Base-by-base conservation (phyloP, 2,888 invertebrate species). In the Pseudolycoriella hygida region DNA sequence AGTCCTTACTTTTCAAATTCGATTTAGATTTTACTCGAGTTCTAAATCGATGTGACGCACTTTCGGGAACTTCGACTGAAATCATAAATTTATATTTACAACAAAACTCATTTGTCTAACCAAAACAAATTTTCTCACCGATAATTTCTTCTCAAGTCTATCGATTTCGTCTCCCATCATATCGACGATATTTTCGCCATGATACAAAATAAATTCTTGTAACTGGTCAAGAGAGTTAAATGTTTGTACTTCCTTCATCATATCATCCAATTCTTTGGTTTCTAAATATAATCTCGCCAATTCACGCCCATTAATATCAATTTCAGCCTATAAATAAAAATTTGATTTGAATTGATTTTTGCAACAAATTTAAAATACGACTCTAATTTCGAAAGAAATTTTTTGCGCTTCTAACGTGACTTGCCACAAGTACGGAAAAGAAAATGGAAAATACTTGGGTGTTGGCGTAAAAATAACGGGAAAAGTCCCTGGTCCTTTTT, bases 171-270 rank as follows among this genome's bases (percentile, higher is more conserved):
- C 93, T 12, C 98, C 98, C 62, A 99, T 74, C 69, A 88, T 80
- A 63, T 98, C 97, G n/a, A 98, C 92, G 56, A 98, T 90, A 62
- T 85, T 88, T 68, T 98, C 97, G 30, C 98, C 97, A 61, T 97
- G 97, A 58, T 84, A 85, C 50, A 96, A 67, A 64, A 99, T 71
- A 65, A 97, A 97, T 45, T 74, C 71, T 65, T 96, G 93, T 42
- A 94, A 72, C 51, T 96, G 86, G 54, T 93, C 90, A 45, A 85
- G 80, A 45, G 80, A 87, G 54, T 85, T 74, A 57, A 94, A 77
- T 56, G 72, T 72, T 58, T 81, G 80, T 49, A 93, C 80, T 62
- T 93, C 90, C 92, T 96, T 60, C 44, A 89, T 63, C 57, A 92
- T 68, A 40, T 67, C 67, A 57, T 78, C 80, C 49, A 96, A 68